Evolutionary conservation across 92 coral and sea anemone species (phyloP).

Genomic region (Parazoanthus swiftii): DNA sequence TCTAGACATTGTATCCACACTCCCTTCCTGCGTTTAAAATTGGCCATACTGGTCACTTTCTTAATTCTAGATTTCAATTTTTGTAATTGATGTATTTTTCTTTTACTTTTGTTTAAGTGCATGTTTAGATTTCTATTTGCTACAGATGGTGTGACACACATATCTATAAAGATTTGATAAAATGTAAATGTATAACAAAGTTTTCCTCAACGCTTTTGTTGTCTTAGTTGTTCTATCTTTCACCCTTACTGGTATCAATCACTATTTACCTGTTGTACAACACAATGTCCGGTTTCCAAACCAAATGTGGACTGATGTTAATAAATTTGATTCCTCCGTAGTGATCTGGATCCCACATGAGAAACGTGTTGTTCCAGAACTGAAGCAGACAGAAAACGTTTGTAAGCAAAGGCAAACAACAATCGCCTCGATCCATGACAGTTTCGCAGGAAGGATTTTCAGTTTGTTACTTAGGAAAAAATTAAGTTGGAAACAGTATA

Average conservation of each 20-base stretch:
- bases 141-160: too few species aligned
- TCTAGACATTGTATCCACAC: background rate
- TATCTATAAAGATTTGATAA: too few species aligned
- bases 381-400: background rate
- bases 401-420: too few species aligned
- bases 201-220: background rate
- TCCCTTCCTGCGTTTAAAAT: too few species aligned
- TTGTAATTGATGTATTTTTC: too few species aligned
- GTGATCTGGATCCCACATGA: slow-evolving; percentile 75
- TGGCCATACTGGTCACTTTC: too few species aligned
- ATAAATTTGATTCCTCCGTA: slow-evolving; percentile 79
- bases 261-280: slow-evolving; percentile 83
- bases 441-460: too few species aligned
- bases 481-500: background rate
- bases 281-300: slow-evolving; percentile 89
- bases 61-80: too few species aligned
- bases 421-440: too few species aligned
- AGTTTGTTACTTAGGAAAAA: background rate
- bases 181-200: too few species aligned
- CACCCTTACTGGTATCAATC: background rate
- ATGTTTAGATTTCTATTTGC: too few species aligned
- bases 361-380: slow-evolving; percentile 81
- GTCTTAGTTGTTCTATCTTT: background rate
- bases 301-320: slow-evolving; percentile 77
- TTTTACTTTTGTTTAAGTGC: too few species aligned